Base-by-base conservation (phyloP, 1,140 invertebrate species). In the Drosophila willistoni region DNA sequence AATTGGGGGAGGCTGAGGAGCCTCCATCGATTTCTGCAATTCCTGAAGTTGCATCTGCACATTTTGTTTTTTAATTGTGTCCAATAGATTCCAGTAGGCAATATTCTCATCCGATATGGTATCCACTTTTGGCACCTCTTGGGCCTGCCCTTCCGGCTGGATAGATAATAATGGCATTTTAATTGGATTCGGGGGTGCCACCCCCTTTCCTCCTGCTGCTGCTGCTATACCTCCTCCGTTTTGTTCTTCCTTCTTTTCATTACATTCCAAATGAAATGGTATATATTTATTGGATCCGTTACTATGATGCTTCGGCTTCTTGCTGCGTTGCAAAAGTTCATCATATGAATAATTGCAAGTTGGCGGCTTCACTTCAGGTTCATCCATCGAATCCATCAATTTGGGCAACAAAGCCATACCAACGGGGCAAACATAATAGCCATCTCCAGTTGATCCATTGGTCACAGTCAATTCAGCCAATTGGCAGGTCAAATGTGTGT, bases 371-470 rank as follows among this genome's bases (percentile, higher is more conserved):
- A 17, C 1, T 17, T 47, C 9, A 6, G 5, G 7, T 19, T 19
- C 22, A 17, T 34, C 34, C 9, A 12, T 22, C 2, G 19, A 22
- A 3, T 12, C 9, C 44, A 22, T 51, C 17, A 42, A 36, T 13
- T 68, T 72, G 12, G 51, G 54, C 6, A 34, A 7, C 3, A 25
- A 2, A 14, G 34, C 1, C 14, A 59, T 67, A 5, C n/a, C 2
- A 29, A 64, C 10, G 0, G 19, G 59, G 1, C 44, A 47, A 1
- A 78, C 60, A 44, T 74, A 74, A 22, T 74, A 71, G 7, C 75
- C 72, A 61, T 78, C 71, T 1, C 67, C 75, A 12, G 68, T 78
- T 14, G 39, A 19, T 1, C 72, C 75, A 12, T 74, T 74, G 13
- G 14, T 67, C 41, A 78, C 72, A 6, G 22, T 42, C 36, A 78